A percentile compares a stretch with the other conserved stretches of the same genome.
Evolutionary conservation across 2,797 vertebrate genomes (phyloP).

Genomic region (Cossypha heuglini): DNA sequence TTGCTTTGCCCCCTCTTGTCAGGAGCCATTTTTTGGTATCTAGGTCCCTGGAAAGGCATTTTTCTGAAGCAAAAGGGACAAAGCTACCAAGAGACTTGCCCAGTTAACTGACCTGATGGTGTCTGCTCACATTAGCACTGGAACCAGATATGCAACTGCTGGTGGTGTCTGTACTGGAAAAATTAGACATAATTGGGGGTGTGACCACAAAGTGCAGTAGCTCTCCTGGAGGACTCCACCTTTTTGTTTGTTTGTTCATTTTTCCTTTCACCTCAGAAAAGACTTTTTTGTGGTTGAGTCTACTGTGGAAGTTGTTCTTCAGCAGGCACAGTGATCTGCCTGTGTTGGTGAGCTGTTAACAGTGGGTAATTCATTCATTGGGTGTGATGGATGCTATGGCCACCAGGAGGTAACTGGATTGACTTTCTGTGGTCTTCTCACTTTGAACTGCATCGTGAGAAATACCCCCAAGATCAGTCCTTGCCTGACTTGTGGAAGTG

Average conservation of each 20-base stretch:
- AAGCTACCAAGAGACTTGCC: neutral
- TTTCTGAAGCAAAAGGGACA: neutral
- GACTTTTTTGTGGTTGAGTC: neutral
- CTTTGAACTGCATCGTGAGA: neutral
- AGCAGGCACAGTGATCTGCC: neutral
- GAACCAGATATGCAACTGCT: neutral
- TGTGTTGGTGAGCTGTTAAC: neutral
- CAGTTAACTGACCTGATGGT: neutral
- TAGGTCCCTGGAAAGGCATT: neutral
- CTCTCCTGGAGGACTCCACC: neutral
- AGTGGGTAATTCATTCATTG: neutral
- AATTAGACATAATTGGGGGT: neutral
- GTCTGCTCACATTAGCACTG: neutral
- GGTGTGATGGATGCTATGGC: neutral
- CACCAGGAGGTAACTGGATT: neutral
- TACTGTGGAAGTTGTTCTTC: neutral
- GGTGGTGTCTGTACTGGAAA: neutral
- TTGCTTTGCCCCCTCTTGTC: neutral
- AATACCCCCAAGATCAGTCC: neutral
- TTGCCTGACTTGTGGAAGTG: fast-evolving
- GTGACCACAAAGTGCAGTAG: neutral
- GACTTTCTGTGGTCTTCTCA: neutral
- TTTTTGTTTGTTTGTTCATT: neutral
- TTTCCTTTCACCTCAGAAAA: neutral
- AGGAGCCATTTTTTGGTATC: neutral